Evolutionary conservation across 1,140 invertebrate species (phyloP), one percentile per base, ranked within the genome.

Genomic region (Nephila pilipes): DNA sequence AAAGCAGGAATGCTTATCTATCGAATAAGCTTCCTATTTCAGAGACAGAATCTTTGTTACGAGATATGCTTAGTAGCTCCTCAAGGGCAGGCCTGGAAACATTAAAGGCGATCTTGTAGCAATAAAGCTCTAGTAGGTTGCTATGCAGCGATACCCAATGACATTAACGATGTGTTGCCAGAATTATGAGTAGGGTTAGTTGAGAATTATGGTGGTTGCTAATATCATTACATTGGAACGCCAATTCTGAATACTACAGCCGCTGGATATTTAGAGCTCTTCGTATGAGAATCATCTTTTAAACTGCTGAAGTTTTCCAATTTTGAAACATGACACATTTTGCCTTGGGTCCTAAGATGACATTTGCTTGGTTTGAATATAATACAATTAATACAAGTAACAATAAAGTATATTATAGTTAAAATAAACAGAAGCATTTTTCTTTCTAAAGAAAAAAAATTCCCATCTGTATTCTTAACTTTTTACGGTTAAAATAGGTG

Each of bases 71-170:
- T 83, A 83, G 81, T 55, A 54, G 46, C n/a, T 55, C 81, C 81
- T 83, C 54, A 54, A 54, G 81, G 25, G 54, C 54, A 29, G 81
- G 54, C 81, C 38, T 29, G 54, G 81, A 83, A 83, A 83, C 81
- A 83, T 83, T 83, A 83, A 83, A 83, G 54, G n/a, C 46, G 81
- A 83, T 83, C 81, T 57, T 83, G 81, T 83, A 83, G 81, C 81
- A 83, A 83, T 83, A 83, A 83, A 83, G 81, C 38, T 83, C 81
- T 83, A 55, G 81, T 83, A 25, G 54, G 81, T 83, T 83, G 54
- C 81, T 83, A 55, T 57, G 54, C 46, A 83, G 29, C 81, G n/a
- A 57, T 55, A 83, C 22, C 46, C 81, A 83, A 55, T 83, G 81
- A 57, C 81, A 83, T 83, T 83, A 83, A 83, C 81, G 81, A 83